These are phyloP conservation scores for Ommatoiulus sabulosus DNA, from an alignment of 2,888 invertebrate genomes.

Conservation along the genomic window DNA sequence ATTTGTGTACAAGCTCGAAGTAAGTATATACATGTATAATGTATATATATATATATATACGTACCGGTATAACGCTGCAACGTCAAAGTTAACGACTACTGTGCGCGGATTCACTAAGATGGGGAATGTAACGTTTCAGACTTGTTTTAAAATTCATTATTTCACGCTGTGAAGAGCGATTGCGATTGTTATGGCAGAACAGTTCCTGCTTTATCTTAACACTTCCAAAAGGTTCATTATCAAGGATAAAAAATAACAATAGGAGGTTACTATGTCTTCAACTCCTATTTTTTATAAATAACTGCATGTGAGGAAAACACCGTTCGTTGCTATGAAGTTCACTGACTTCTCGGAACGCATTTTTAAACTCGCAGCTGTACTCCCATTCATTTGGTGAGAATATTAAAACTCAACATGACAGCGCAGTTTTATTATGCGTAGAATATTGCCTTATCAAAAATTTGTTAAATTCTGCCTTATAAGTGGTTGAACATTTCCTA, in stretches of 20 bases:
- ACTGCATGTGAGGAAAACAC: neutral
- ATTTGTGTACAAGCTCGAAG: too few species aligned
- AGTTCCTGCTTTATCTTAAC: neutral
- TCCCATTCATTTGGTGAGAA: slow-evolving; percentile 22
- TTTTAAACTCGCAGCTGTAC: neutral
- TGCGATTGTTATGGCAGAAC: neutral
- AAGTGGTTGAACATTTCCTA: neutral
- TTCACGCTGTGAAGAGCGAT: neutral
- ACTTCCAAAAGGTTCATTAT: neutral
- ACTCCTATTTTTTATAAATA: neutral
- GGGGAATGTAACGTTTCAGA: neutral
- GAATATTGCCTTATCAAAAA: neutral
- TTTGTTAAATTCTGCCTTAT: neutral
- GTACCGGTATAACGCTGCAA: too few species aligned
- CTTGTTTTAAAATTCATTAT: neutral
- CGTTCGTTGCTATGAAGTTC: neutral
- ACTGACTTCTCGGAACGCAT: neutral
- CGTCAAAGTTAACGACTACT: neutral
- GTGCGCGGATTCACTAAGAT: neutral
- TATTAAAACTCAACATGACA: neutral
- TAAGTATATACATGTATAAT: too few species aligned
- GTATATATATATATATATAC: too few species aligned
- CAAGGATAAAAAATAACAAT: slow-evolving; percentile 23
- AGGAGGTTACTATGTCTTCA: neutral
- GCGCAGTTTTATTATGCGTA: neutral